A percentile compares a stretch with the other conserved stretches of the same genome.
phyloP scores from a whole-genome alignment of 2,797 vertebrate genomes.

The Hozukius guyotensis region DNA sequence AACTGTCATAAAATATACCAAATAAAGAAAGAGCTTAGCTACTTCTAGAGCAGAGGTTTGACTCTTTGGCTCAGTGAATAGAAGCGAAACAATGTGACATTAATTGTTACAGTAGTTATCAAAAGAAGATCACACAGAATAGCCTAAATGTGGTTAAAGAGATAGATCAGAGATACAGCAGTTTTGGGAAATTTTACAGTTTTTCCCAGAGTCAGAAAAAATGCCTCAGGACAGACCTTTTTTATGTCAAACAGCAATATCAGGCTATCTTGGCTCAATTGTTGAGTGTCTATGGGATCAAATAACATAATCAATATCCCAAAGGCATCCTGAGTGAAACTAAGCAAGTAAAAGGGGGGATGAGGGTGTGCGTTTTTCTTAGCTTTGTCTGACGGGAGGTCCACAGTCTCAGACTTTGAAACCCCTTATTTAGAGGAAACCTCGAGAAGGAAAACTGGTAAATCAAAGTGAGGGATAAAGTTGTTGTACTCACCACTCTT shows the following conservation, averaged over 20 bases:
- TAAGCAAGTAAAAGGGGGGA: neutral
- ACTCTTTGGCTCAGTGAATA: too few relatives aligned
- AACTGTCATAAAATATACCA: neutral
- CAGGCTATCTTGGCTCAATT: too few relatives aligned
- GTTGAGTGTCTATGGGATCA: too few relatives aligned
- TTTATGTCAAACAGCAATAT: neutral
- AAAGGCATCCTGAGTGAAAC: neutral
- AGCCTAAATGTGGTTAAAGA: too few relatives aligned
- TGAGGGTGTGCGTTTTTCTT: neutral
- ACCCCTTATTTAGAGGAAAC: neutral
- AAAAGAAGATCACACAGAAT: too few relatives aligned
- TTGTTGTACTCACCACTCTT: conserved; percentile 25
- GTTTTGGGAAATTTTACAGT: too few relatives aligned
- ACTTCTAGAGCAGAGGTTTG: neutral
- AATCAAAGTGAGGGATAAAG: neutral
- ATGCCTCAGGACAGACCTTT: too few relatives aligned
- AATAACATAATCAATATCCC: too few relatives aligned
- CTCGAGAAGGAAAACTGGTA: neutral
- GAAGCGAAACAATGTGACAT: too few relatives aligned
- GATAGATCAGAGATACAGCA: too few relatives aligned
- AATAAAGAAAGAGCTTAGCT: neutral
- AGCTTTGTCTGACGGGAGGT: neutral
- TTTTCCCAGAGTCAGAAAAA: too few relatives aligned
- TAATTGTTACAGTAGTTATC: too few relatives aligned
- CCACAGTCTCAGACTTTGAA: neutral